Evolutionary conservation across 2,797 vertebrate genomes (phyloP).

Genomic region (Decapterus maruadsi): DNA sequence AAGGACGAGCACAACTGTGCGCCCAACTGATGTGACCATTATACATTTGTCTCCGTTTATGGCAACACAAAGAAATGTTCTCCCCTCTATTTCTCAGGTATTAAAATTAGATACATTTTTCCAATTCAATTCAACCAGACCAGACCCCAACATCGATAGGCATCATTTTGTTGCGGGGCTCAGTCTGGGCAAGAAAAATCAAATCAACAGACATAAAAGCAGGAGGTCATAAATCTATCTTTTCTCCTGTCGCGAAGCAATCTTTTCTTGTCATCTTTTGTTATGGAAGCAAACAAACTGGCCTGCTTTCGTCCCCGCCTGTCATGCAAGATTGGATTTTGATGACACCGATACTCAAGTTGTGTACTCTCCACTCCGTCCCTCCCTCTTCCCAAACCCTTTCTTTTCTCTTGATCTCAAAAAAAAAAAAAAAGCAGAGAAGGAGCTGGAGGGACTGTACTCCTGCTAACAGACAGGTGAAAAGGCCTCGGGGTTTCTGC

Average conservation of each 20-base stretch:
- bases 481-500: constrained; percentile 21
- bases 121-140: not conserved
- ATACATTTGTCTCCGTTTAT: constrained; percentile 51
- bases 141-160: constrained; percentile 1
- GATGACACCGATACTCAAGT: constrained; percentile 70
- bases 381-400: constrained; percentile 7
- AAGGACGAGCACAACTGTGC: constrained; percentile 38
- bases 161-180: constrained; percentile 30
- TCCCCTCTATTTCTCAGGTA: constrained; percentile 23
- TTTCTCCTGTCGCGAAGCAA: constrained; percentile 44
- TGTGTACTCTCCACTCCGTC: constrained; percentile 35
- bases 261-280: constrained; percentile 66
- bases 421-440: constrained; percentile 12
- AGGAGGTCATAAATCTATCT: constrained; percentile 56
- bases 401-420: constrained; percentile 29
- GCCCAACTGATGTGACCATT: constrained; percentile 42
- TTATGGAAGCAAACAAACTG: constrained; percentile 69
- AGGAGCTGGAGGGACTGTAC: constrained; percentile 16
- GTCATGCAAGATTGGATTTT: constrained; percentile 71
- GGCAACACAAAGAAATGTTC: constrained; percentile 18
- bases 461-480: constrained; percentile 38
- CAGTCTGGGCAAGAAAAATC: constrained; percentile 33
- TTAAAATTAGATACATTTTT: constrained; percentile 11
- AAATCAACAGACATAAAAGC: constrained; percentile 54
- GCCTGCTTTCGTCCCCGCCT: constrained; percentile 49